Evolutionary conservation across 2,888 invertebrate genomes (phyloP), one percentile per base, ranked within the genome.

Genomic region (Charanyca ferruginea): DNA sequence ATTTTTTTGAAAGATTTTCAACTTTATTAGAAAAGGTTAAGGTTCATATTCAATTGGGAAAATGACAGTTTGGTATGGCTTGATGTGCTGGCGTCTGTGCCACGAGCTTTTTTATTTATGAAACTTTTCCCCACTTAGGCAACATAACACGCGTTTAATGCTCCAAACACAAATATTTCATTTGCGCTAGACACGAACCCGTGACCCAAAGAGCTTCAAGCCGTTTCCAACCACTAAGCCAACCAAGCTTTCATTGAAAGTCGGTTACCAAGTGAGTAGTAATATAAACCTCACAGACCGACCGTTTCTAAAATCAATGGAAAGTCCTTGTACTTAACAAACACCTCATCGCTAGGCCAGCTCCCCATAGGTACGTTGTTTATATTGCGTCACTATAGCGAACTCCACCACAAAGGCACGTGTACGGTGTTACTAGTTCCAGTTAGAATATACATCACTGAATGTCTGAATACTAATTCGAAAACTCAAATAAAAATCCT

Each of bases 221-320:
- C 0, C 1, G 4, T 28, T 49, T 22, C 18, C 7, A 45, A 20
- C n/a, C 9, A 22, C 5, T 38, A 38, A 38, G 3, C 16, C 16
- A 4, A 38, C 16, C 38, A 11, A 16, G 32, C 9, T 32, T 32
- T 32, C 8, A 32, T 32, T 6, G 2, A 38, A 38, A 69, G 22
- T 22, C 13, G 9, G 20, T 68, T 35, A 45, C 45, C 5, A 62
- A 35, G 35, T 25, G n/a, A 20, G 20, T 44, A 13, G 0, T 11
- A 25, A 47, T 25, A 3, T 6, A n/a, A 20, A 13, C 22, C 23
- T 7, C 5, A 20, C 9, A 44, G 32, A 38, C 38, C 1, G 7
- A 23, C 22, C n/a, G 8, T 38, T 51, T 41, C 66, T 41, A 47
- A 73, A 66, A 73, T 66, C 41, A 9, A 52, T 65, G 52, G n/a